These are phyloP conservation scores for Taxidea taxus DNA, from an alignment of 2,113 vertebrate species.

Conservation along the genomic window DNA sequence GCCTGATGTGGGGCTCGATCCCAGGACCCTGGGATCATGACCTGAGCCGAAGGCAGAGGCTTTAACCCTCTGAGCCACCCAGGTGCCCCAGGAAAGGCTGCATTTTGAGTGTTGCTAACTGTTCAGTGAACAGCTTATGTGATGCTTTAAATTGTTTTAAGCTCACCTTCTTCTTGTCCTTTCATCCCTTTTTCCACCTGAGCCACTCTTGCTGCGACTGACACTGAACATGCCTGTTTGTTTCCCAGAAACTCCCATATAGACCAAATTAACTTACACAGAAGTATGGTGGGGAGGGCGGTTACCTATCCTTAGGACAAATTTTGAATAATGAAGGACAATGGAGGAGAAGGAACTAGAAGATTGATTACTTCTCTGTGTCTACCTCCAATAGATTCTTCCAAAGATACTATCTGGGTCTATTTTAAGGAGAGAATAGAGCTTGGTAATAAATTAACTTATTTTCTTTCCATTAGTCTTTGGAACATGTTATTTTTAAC, in stretches of 20 bases:
- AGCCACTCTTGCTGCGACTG: neutral
- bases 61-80: no score
- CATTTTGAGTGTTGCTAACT: neutral
- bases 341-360: no score
- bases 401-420: neutral
- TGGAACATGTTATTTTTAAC: neutral
- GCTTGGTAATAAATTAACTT: neutral
- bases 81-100: neutral
- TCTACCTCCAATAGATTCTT: neutral
- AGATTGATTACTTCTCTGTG: neutral
- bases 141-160: neutral
- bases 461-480: neutral
- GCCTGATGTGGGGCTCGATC: no score
- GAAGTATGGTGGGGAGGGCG: no score
- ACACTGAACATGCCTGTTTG: neutral
- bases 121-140: neutral
- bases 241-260: neutral
- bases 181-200: neutral
- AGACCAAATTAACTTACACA: neutral
- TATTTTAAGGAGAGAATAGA: neutral
- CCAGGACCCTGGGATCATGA: no score
- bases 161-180: neutral
- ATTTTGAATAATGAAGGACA: neutral
- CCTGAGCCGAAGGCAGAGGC: no score
- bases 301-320: neutral